phyloP scores from a whole-genome alignment of 2,888 invertebrate genomes.

The Carpatolechia fugitivella region DNA sequence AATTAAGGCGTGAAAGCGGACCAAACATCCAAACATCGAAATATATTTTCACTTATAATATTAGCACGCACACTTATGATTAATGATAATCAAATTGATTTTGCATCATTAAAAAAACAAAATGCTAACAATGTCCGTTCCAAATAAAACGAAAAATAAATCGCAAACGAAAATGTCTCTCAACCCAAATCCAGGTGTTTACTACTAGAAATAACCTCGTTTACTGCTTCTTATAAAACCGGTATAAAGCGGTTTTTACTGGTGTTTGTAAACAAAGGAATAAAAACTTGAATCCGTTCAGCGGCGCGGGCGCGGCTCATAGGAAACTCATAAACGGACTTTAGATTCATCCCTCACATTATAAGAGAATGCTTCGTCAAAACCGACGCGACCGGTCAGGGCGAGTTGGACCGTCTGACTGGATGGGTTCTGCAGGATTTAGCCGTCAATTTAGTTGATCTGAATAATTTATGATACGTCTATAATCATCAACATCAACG shows the following conservation, averaged over 20 bases:
- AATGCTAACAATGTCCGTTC: not conserved
- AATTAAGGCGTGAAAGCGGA: no score
- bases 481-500: no score
- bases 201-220: conserved; percentile 18
- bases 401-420: not conserved
- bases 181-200: not conserved
- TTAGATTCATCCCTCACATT: conserved; percentile 65
- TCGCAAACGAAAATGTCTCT: not conserved
- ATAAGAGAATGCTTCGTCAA: conserved; percentile 61
- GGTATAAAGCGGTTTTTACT: conserved; percentile 30
- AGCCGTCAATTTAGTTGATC: no score
- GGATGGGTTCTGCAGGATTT: not conserved
- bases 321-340: conserved; percentile 64
- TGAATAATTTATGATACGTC: no score
- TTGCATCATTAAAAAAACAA: no score
- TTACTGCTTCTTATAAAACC: conserved; percentile 38
- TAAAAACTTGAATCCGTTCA: conserved; percentile 67
- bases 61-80: no score
- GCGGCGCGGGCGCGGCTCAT: conserved; percentile 60
- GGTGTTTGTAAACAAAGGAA: conserved; percentile 54
- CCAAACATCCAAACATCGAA: no score
- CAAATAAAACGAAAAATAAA: not conserved
- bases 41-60: no score
- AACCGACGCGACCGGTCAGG: conserved; percentile 49
- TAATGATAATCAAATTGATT: no score